phyloP scores from a whole-genome alignment of 92 coral and sea anemone species.

The Montipora capitata region DNA sequence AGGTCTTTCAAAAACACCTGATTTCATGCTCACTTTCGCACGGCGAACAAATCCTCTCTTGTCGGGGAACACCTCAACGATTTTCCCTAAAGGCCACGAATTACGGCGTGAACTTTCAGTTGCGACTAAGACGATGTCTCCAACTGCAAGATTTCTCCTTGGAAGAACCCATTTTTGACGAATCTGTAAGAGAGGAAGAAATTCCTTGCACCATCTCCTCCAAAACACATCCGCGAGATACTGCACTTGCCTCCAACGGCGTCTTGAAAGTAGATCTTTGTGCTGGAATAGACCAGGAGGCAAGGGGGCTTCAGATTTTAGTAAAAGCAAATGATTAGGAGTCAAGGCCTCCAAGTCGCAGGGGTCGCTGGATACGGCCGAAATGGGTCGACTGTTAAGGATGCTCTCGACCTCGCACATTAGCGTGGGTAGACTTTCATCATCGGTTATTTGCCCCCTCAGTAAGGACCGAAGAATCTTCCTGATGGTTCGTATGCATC shows the following conservation, averaged over 20 bases:
- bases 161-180: no score
- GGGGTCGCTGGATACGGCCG: conserved; percentile 26
- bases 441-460: conserved; percentile 53
- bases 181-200: no score
- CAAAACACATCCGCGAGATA: conserved; percentile 46
- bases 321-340: neutral
- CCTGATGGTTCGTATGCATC: neutral
- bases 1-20: conserved; percentile 42
- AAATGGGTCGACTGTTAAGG: no score
- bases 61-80: neutral
- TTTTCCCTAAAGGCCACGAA: conserved; percentile 13
- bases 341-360: neutral
- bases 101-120: no score
- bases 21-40: conserved; percentile 50
- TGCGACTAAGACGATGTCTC: no score
- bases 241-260: conserved; percentile 12
- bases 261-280: neutral
- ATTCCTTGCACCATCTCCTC: conserved; percentile 51
- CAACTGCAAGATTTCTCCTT: no score
- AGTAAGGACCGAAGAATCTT: neutral
- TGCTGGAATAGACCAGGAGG: conserved; percentile 24
- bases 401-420: no score
- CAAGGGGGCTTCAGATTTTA: conserved; percentile 12
- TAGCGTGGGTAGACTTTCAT: no score
- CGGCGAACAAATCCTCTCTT: conserved; percentile 44